phyloP scores from a whole-genome alignment of 2,888 invertebrate species.

The Sussaba pulchella region DNA sequence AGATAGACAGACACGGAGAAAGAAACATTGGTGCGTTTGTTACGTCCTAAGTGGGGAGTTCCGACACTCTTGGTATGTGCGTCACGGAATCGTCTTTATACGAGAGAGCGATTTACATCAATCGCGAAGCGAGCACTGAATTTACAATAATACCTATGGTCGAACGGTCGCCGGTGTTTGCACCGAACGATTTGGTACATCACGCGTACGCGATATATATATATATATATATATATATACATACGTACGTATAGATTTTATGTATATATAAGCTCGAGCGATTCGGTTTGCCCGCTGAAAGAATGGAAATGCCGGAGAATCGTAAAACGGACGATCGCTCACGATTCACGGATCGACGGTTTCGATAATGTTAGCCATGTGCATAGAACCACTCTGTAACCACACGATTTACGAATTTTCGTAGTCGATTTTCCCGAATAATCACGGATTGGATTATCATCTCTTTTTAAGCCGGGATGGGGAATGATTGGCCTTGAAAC shows the following conservation, averaged over 20 bases:
- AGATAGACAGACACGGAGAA: not conserved
- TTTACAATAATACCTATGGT: constrained; percentile 62
- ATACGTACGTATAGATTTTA: too few species aligned
- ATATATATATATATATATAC: too few species aligned
- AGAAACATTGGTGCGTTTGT: constrained; percentile 25
- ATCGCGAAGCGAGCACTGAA: constrained; percentile 67
- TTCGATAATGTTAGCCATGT: constrained; percentile 2
- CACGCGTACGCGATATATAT: constrained; percentile 36
- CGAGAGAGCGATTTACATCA: constrained; percentile 69
- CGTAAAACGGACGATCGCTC: constrained; percentile 57
- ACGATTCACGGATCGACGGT: constrained; percentile 52
- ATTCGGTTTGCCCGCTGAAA: constrained; percentile 5
- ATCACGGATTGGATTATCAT: too few species aligned
- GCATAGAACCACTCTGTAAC: too few species aligned
- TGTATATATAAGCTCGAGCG: too few species aligned
- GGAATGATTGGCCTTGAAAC: too few species aligned
- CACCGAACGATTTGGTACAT: constrained; percentile 57
- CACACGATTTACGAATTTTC: not conserved
- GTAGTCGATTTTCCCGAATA: not conserved
- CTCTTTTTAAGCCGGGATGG: too few species aligned
- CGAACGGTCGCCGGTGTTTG: constrained; percentile 46
- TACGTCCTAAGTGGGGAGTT: constrained; percentile 39
- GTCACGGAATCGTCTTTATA: constrained; percentile 68
- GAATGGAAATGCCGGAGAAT: constrained; percentile 28
- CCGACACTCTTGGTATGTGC: constrained; percentile 63